These are phyloP conservation scores for Yponomeuta evonymella DNA, from an alignment of 2,888 invertebrate genomes.

Conservation along the genomic window DNA sequence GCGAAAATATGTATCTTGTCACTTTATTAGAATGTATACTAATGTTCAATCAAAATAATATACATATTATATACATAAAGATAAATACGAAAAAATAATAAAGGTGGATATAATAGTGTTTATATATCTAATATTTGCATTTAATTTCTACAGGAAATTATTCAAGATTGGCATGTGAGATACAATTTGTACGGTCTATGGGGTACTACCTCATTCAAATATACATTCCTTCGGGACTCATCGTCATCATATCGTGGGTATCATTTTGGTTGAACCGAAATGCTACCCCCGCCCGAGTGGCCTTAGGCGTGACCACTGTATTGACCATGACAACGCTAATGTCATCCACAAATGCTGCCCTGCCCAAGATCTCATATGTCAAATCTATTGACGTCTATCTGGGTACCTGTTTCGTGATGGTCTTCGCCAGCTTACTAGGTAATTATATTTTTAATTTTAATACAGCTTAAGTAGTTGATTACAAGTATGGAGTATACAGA, in stretches of 20 bases:
- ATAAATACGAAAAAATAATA: neutral
- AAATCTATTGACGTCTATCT: slow-evolving; percentile 98
- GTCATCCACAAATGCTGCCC: slow-evolving; percentile 96
- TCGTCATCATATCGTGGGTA: slow-evolving; percentile 98
- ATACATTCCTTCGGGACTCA: slow-evolving; percentile 97
- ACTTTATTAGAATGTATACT: too few relatives aligned
- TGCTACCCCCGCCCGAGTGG: slow-evolving; percentile 95
- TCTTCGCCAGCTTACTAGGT: slow-evolving; percentile 97
- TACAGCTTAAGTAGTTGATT: too few relatives aligned
- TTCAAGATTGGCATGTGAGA: slow-evolving; percentile 96
- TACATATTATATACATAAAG: neutral
- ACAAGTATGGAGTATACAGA: too few relatives aligned
- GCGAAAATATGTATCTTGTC: neutral
- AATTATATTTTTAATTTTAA: slow-evolving; percentile 42
- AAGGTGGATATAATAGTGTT: neutral
- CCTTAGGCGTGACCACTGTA: slow-evolving; percentile 95
- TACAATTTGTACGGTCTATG: slow-evolving; percentile 98
- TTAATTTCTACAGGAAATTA: slow-evolving; percentile 86
- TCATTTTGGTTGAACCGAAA: slow-evolving; percentile 97
- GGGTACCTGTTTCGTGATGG: slow-evolving; percentile 99
- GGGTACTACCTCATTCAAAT: slow-evolving; percentile 99
- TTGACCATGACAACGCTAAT: slow-evolving; percentile 98
- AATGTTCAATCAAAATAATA: neutral
- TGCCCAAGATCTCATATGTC: slow-evolving; percentile 98
- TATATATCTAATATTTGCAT: neutral